Base-by-base conservation (phyloP, 2,797 vertebrate genomes). In the Muscicapa striata region DNA sequence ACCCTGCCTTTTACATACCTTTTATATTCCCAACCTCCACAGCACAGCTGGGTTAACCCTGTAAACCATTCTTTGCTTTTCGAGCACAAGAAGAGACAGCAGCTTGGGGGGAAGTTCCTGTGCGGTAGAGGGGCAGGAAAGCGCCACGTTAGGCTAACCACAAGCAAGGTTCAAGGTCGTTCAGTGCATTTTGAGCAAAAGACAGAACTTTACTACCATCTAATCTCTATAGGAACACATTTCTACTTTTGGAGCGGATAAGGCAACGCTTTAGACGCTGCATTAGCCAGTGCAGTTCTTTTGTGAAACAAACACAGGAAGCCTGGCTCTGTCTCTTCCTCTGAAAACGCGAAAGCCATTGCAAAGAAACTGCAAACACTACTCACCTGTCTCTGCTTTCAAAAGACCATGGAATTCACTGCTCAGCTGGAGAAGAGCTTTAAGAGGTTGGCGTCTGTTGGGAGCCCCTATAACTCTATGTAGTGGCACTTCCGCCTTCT, bases 101-200 rank as follows among this genome's bases (percentile, higher is more conserved):
- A 0, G 29, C 61, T 45, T 54, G 16, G 7, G 11, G 15, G 18
- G 24, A 32, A 63, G 34, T 59, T 52, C 23, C 21, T 58, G 15
- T 68, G 40, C 29, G 11, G 13, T 18, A 64, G 61, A 68, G 20
- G 22, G 17, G 17, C n/a, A 78, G 16, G 57, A 55, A 82, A 74
- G 3, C 0, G 0, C 2, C 1, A 12, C 14, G 2, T 6, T 34
- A 58, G 48, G 11, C 20, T 52, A 52, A 81, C 27, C 6, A 18
- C 14, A 12, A 67, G 24, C 17, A 46, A 52, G 2, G 48, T 66
- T 57, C 11, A 9, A 62, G 34, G 14, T 15, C n/a, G 15, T 36
- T 36, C 1, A 1, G 43, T 0, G 0, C 22, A 38, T 67, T 88
- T 76, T 63, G 12, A 63, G 23, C 24, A 48, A 43, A 41, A 52